Evolutionary conservation across 2,888 invertebrate species (phyloP).

Genomic region (Limulus polyphemus): DNA sequence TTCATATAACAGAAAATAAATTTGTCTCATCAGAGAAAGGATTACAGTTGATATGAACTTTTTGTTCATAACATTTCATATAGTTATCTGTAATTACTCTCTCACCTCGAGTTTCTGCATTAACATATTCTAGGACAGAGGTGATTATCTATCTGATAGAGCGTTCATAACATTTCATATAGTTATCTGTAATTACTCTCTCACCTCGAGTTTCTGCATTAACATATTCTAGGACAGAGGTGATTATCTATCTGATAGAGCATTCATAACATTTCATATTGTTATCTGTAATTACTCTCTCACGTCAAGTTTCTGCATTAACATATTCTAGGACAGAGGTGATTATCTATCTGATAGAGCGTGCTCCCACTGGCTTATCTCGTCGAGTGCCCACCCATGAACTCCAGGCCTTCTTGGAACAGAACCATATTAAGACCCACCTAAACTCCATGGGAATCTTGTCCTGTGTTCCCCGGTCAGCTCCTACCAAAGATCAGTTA

Average conservation of each 20-base stretch:
- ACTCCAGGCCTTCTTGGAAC: slow-evolving; percentile 42
- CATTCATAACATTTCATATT: slow-evolving; percentile 36
- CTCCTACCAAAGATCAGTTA: slow-evolving; percentile 42
- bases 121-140: slow-evolving; percentile 46
- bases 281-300: neutral
- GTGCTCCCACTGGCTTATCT: slow-evolving; percentile 42
- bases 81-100: too few species aligned
- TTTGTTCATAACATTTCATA: too few species aligned
- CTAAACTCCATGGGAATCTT: slow-evolving; percentile 57
- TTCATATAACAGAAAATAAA: too few species aligned
- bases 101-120: neutral
- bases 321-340: slow-evolving; percentile 49
- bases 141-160: slow-evolving; percentile 60
- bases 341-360: slow-evolving; percentile 58
- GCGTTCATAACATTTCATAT: too few species aligned
- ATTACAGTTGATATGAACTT: too few species aligned
- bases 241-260: slow-evolving; percentile 59
- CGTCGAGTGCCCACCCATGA: slow-evolving; percentile 37
- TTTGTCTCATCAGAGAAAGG: too few species aligned
- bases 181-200: neutral
- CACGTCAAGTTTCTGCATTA: neutral
- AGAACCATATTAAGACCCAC: slow-evolving; percentile 56
- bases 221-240: slow-evolving; percentile 46
- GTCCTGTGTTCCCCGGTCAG: slow-evolving; percentile 55
- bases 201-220: neutral